Conservation (phyloP, 2,888 invertebrate genomes). For the Cylloceria caligata region DNA sequence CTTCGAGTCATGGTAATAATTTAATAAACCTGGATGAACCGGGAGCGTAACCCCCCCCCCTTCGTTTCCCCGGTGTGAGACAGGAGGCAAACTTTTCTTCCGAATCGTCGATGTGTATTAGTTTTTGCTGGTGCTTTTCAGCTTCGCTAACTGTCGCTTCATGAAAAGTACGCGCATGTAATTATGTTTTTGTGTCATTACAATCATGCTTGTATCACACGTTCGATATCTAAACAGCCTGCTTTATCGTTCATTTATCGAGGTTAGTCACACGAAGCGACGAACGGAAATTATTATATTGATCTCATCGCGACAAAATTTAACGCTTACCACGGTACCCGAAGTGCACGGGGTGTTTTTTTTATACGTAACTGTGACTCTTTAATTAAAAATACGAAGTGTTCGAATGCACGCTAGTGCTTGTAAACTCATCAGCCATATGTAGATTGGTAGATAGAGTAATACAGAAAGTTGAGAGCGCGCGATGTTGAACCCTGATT, state of each 20-base stretch:
- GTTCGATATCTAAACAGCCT: constrained; percentile 36
- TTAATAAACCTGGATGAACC: constrained; percentile 62
- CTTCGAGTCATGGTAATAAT: constrained; percentile 46
- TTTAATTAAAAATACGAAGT: constrained; percentile 11
- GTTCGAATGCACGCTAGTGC: background rate
- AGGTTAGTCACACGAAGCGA: constrained; percentile 14
- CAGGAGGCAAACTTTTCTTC: background rate
- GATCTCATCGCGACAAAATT: background rate
- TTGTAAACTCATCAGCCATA: constrained; percentile 27
- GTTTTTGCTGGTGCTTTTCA: too few relatives aligned
- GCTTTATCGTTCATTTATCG: constrained; percentile 39
- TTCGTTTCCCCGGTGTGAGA: too few relatives aligned
- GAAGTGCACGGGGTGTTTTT: background rate
- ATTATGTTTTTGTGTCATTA: constrained; percentile 1
- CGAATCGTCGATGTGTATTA: too few relatives aligned
- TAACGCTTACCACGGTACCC: background rate
- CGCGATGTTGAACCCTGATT: background rate
- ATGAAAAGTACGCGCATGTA: too few relatives aligned
- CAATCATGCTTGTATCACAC: constrained; percentile 3
- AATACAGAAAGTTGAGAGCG: background rate
- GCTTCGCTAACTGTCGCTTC: too few relatives aligned
- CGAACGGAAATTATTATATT: constrained; percentile 34
- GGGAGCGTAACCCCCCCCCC: constrained; percentile 14
- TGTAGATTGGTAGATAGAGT: background rate
- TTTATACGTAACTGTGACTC: background rate